A percentile compares a stretch with the other conserved stretches of the same genome.
Evolutionary conservation across 2,797 vertebrate species (phyloP).

Genomic region (Cephalopachus bancanus): DNA sequence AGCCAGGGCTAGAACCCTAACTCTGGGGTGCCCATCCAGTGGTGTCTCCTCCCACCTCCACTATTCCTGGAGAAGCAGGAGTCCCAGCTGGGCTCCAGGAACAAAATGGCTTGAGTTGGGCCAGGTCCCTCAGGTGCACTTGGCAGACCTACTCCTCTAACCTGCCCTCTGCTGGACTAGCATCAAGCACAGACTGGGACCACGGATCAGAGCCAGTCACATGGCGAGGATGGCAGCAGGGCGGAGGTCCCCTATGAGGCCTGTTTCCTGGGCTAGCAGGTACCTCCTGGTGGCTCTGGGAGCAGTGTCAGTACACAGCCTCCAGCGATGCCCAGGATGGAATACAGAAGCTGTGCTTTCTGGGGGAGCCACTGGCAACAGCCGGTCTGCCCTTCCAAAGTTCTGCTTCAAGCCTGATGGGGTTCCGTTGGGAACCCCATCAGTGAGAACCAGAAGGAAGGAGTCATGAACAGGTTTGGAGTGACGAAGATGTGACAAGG

Average conservation of each 20-base stretch:
- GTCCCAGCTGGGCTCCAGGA: neutral
- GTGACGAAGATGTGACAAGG: neutral
- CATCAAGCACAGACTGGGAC: neutral
- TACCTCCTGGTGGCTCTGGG: neutral
- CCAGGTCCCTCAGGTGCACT: neutral
- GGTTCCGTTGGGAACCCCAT: neutral
- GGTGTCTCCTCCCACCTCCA: neutral
- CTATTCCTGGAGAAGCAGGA: neutral
- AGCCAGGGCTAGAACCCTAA: neutral
- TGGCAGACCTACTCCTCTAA: neutral
- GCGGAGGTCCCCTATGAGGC: neutral
- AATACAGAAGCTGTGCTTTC: neutral
- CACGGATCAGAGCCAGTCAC: neutral
- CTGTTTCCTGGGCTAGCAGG: neutral
- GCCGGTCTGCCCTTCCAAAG: neutral
- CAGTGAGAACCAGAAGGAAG: neutral
- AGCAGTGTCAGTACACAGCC: neutral
- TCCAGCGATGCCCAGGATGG: neutral
- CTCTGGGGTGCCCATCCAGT: neutral
- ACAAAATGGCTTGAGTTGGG: neutral
- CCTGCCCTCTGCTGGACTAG: neutral
- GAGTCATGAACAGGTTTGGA: rapidly evolving
- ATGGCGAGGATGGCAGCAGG: rapidly evolving
- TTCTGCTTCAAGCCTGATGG: neutral
- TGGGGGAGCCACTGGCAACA: neutral